Conservation (phyloP, 2,797 vertebrate species). For the Sebastes glaucus region DNA sequence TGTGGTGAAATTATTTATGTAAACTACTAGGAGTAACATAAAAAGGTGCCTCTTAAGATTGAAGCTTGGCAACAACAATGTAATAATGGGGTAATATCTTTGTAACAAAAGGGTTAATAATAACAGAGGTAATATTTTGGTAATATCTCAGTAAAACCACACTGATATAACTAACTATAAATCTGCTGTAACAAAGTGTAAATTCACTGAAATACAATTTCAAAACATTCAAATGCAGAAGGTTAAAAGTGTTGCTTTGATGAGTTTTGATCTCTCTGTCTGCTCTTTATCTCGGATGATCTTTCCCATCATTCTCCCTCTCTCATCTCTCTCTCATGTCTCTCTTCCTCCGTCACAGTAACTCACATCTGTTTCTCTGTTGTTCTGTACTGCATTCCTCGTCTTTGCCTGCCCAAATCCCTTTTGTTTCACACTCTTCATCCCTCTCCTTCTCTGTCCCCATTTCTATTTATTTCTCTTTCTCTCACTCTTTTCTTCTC, state of each 20-base stretch:
- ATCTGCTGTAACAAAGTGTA: background rate
- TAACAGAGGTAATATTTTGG: background rate
- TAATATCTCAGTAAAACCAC: background rate
- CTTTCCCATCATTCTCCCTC: background rate
- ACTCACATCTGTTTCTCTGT: constrained; percentile 30
- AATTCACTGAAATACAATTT: constrained; percentile 1
- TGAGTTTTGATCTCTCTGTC: constrained; percentile 18
- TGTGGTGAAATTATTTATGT: too few relatives aligned
- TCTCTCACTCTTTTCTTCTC: constrained; percentile 41
- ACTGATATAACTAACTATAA: background rate
- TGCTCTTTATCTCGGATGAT: constrained; percentile 26
- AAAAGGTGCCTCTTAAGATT: background rate
- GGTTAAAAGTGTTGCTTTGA: constrained; percentile 1
- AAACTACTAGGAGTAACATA: too few relatives aligned
- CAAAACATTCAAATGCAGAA: background rate
- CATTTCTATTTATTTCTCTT: constrained; percentile 57
- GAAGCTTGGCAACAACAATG: background rate
- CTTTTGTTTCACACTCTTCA: constrained; percentile 39
- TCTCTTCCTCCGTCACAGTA: constrained; percentile 19
- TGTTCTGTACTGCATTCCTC: constrained; percentile 29
- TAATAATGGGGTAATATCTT: background rate
- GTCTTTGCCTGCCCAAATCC: constrained; percentile 27
- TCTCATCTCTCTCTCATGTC: background rate
- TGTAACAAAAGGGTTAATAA: background rate
- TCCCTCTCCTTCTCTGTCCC: constrained; percentile 44